phyloP scores from a whole-genome alignment of 2,888 invertebrate species.

The Lithophane leautieri region DNA sequence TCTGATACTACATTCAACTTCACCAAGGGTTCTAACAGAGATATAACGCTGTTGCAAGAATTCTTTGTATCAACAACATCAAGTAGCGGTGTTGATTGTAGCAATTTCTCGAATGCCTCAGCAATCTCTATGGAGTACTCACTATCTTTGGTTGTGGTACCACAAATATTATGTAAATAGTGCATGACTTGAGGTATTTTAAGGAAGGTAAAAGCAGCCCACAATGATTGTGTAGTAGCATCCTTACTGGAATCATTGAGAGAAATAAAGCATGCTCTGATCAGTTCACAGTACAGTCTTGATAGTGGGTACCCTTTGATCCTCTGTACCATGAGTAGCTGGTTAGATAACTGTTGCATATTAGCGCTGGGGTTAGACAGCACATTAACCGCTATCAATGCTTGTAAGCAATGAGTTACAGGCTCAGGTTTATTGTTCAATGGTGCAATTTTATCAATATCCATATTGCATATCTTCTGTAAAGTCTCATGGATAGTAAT shows the following conservation, averaged over 20 bases:
- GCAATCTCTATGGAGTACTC: slow-evolving; percentile 94
- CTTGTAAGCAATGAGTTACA: slow-evolving; percentile 94
- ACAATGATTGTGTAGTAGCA: slow-evolving; percentile 95
- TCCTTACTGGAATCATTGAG: slow-evolving; percentile 96
- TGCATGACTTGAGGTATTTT: slow-evolving; percentile 96
- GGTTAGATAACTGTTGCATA: slow-evolving; percentile 94
- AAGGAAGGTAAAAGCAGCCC: slow-evolving; percentile 98
- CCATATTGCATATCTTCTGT: slow-evolving; percentile 91
- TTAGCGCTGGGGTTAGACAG: slow-evolving; percentile 96
- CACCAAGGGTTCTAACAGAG: slow-evolving; percentile 95
- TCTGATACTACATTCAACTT: slow-evolving; percentile 95
- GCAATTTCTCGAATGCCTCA: slow-evolving; percentile 95
- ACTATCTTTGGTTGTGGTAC: slow-evolving; percentile 89
- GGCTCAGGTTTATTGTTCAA: slow-evolving; percentile 91
- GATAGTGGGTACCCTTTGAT: slow-evolving; percentile 95
- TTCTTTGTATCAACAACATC: slow-evolving; percentile 97
- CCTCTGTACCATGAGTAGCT: slow-evolving; percentile 95
- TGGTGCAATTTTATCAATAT: slow-evolving; percentile 91
- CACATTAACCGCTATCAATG: slow-evolving; percentile 95
- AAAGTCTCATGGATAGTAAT: slow-evolving; percentile 91
- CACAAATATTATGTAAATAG: slow-evolving; percentile 91
- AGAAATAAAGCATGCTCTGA: slow-evolving; percentile 97
- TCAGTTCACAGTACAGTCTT: slow-evolving; percentile 96
- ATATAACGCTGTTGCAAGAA: slow-evolving; percentile 96
- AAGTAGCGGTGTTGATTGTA: slow-evolving; percentile 95